Conservation (phyloP, 2,113 vertebrate genomes). For the Anhinga rufa region DNA sequence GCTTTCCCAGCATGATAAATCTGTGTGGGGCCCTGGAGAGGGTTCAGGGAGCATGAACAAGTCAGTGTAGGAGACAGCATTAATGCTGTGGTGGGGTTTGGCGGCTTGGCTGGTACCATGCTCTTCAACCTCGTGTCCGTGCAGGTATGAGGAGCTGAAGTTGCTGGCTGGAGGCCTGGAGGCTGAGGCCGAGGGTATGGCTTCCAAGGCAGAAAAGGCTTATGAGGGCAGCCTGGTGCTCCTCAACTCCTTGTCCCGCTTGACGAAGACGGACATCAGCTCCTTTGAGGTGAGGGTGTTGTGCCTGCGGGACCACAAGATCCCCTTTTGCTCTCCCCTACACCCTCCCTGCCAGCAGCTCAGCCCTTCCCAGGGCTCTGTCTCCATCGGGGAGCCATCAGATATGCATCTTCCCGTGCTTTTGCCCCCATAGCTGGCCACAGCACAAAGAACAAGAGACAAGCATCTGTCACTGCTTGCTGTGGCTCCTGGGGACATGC, state of each 20-base stretch:
- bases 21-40: no score
- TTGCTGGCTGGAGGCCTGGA: constrained; percentile 45
- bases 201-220: constrained; percentile 36
- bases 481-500: not conserved
- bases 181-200: constrained; percentile 30
- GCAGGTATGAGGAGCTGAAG: constrained; percentile 64
- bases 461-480: accelerated
- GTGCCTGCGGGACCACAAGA: not conserved
- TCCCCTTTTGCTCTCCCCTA: not conserved
- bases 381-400: not conserved
- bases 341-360: not conserved
- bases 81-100: not conserved
- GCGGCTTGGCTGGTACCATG: not conserved
- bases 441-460: not conserved
- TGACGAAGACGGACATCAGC: not conserved
- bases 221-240: constrained; percentile 66
- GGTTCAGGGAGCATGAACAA: accelerated
- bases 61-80: not conserved
- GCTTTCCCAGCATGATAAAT: not conserved
- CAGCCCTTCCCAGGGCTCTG: not conserved
- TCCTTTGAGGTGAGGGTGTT: constrained; percentile 63
- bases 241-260: constrained; percentile 35
- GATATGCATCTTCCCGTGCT: not conserved
- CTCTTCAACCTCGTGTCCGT: not conserved
- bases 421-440: not conserved